A percentile compares a stretch with the other conserved stretches of the same genome.
These are phyloP conservation scores for Tychaedon coryphoeus DNA, from an alignment of 2,113 vertebrate species.

Conservation along the genomic window DNA sequence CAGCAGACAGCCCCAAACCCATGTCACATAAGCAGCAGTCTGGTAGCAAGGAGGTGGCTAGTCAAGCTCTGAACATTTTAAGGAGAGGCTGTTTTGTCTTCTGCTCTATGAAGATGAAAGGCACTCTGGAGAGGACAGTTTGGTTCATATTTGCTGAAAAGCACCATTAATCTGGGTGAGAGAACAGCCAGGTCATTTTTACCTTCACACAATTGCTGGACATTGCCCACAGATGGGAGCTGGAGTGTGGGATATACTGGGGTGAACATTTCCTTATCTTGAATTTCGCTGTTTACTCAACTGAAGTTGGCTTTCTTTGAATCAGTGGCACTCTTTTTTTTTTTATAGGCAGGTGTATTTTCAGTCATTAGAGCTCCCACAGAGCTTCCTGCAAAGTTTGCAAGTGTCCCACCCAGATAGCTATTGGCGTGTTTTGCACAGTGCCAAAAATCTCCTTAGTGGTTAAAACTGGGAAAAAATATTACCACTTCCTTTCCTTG, in stretches of 20 bases:
- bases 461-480: background rate
- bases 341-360: background rate
- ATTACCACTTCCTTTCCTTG: background rate
- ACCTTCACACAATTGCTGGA: background rate
- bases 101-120: background rate
- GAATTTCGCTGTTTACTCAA: background rate
- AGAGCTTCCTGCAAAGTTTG: background rate
- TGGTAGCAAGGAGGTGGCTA: background rate
- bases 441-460: background rate
- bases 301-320: background rate
- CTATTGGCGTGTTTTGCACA: background rate
- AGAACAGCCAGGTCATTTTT: background rate
- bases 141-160: background rate
- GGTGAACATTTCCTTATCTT: background rate
- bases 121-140: background rate
- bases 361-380: background rate
- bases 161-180: background rate
- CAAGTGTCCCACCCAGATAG: background rate
- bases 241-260: background rate
- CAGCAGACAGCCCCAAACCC: background rate
- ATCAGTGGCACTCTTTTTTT: background rate
- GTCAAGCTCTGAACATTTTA: background rate
- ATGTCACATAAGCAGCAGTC: background rate
- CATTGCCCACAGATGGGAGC: fast-evolving
- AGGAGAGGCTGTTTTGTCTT: background rate